Evolutionary conservation across 1,140 invertebrate genomes (phyloP).

Genomic region (Zaprionus davidi): DNA sequence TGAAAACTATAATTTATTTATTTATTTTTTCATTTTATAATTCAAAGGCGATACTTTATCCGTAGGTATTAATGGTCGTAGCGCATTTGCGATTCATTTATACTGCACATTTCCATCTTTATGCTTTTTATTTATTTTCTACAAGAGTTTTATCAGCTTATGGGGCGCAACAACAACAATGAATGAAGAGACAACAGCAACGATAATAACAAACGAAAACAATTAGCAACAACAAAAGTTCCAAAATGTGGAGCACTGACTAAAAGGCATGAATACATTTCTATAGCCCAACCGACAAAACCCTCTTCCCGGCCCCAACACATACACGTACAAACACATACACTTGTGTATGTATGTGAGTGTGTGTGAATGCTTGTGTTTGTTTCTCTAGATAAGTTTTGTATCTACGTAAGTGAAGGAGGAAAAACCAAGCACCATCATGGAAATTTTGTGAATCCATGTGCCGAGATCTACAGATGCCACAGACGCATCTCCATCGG

Average conservation of each 20-base stretch:
- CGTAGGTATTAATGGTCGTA: not conserved
- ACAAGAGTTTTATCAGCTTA: constrained; percentile 66
- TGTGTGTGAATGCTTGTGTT: not conserved
- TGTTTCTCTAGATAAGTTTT: constrained; percentile 34
- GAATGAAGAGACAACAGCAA: constrained; percentile 50
- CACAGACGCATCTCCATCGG: constrained; percentile 26
- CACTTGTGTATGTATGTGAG: constrained; percentile 1
- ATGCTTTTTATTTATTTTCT: constrained; percentile 21
- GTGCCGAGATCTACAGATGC: constrained; percentile 33
- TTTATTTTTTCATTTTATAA: not conserved
- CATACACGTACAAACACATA: no score
- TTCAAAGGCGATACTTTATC: not conserved
- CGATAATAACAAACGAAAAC: constrained; percentile 67
- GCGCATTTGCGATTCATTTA: constrained; percentile 13
- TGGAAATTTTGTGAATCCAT: constrained; percentile 66
- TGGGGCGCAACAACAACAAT: constrained; percentile 58
- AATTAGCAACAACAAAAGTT: constrained; percentile 69
- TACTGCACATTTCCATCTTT: not conserved
- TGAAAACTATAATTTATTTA: not conserved
- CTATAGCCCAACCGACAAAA: constrained; percentile 1
- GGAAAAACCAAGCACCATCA: constrained; percentile 48
- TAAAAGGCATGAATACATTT: constrained; percentile 46
- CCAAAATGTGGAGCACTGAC: constrained; percentile 61
- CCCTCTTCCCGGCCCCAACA: no score
- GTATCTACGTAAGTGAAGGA: constrained; percentile 38